Evolutionary conservation across 23 tunicate genomes (phyloP).

Genomic region (Ascidia mentula): DNA sequence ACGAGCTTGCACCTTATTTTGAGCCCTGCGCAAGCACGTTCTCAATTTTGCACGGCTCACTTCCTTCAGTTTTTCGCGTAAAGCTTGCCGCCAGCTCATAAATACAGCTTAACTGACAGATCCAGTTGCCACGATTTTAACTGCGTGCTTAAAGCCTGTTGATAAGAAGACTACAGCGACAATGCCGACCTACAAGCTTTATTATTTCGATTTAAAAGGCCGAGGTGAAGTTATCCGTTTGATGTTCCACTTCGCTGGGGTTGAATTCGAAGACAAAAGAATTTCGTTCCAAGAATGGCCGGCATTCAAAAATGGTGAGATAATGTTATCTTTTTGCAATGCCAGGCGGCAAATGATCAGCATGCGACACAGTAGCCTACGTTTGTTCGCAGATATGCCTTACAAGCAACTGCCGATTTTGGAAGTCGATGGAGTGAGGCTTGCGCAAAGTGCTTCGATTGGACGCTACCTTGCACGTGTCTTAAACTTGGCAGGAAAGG

Average conservation of each 20-base stretch:
- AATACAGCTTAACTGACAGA: too few species aligned
- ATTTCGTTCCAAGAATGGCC: slow-evolving; percentile 33
- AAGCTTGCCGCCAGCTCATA: too few species aligned
- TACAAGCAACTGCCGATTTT: slow-evolving; percentile 58
- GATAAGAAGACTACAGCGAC: too few species aligned
- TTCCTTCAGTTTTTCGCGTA: too few species aligned
- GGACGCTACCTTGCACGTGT: slow-evolving; percentile 52
- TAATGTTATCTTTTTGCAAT: neutral
- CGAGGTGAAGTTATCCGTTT: slow-evolving; percentile 34
- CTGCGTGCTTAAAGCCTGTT: too few species aligned
- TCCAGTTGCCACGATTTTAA: too few species aligned
- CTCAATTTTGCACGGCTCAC: too few species aligned
- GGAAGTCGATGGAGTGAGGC: slow-evolving; percentile 46
- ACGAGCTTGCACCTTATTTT: too few species aligned
- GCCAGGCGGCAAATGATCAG: neutral
- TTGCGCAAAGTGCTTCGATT: slow-evolving; percentile 50
- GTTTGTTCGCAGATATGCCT: slow-evolving; percentile 47
- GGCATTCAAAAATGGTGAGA: slow-evolving; percentile 30
- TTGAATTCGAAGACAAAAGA: slow-evolving; percentile 39
- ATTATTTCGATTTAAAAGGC: slow-evolving; percentile 42
- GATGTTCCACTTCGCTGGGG: slow-evolving; percentile 26
- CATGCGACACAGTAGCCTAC: neutral
- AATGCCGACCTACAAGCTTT: slow-evolving; percentile 44
- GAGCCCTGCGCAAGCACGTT: too few species aligned
- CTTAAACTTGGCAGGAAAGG: slow-evolving; percentile 34